Evolutionary conservation across 2,113 vertebrate genomes (phyloP).

Genomic region (Channa maculata): DNA sequence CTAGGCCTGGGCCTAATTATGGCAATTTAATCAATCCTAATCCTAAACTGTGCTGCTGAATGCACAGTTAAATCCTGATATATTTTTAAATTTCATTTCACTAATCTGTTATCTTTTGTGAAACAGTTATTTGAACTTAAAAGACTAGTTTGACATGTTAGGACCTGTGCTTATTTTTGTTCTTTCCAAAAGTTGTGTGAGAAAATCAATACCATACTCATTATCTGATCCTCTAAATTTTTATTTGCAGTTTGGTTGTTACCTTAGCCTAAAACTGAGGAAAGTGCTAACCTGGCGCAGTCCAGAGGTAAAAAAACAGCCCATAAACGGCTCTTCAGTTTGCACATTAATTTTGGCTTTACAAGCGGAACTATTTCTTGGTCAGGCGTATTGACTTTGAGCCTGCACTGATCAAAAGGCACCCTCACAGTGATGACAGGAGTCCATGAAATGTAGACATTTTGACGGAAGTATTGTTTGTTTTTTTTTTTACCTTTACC

Average conservation of each 20-base stretch:
- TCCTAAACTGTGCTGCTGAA: neutral
- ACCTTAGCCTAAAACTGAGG: neutral
- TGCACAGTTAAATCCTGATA: neutral
- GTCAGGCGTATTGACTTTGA: neutral
- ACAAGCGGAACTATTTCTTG: neutral
- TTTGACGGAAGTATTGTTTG: too few species aligned
- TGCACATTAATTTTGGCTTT: neutral
- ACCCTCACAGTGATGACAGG: too few species aligned
- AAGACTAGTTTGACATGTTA: neutral
- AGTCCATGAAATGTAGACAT: too few species aligned
- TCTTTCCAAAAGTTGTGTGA: neutral
- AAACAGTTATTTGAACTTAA: neutral
- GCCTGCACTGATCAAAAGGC: too few species aligned
- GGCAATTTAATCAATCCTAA: too few species aligned
- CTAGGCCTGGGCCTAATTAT: neutral
- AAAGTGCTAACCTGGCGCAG: neutral
- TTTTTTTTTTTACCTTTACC: too few species aligned
- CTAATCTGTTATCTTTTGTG: neutral
- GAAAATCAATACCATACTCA: constrained; percentile 1
- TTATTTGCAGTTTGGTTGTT: neutral
- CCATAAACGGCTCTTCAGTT: neutral
- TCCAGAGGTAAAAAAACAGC: neutral
- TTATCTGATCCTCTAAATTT: neutral
- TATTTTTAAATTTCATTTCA: neutral
- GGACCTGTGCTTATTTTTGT: neutral